Base-by-base conservation (phyloP, 2,888 invertebrate species). In the Anthrax anthrax region DNA sequence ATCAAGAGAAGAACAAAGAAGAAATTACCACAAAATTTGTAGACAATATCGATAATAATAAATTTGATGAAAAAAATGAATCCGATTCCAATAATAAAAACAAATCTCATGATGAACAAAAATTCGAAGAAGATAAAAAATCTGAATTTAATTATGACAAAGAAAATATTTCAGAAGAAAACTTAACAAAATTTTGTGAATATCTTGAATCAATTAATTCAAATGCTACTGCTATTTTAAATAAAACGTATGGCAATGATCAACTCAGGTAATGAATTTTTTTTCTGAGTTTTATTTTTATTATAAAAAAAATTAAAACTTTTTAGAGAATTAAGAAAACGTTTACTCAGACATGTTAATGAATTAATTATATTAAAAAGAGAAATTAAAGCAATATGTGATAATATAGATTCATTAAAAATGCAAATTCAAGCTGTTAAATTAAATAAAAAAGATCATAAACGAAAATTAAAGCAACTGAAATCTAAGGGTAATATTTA, bases 341-440 rank as follows among this genome's bases (percentile, higher is more conserved):
- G 43, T 18, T 18, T 51, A n/a, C 43, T 46, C 17, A 44, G 42
- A 12, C 27, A 38, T 18, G 48, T 52, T 2, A 48, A 56, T 32
- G 66, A 70, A 43, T 51, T 69, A 16, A 56, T 62, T 17, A 49
- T 49, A 44, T 51, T 64, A 27, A 55, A 64, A 43, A 51, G 46
- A 27, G 65, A 66, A 53, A 54, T 66, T 42, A 59, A 56, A 52
- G 57, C 58, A 16, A 55, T 60, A 5, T 41, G 57, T 6, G 44
- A 50, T 13, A 52, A 47, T 43, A 50, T 51, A 6, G 39, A 38
- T 27, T 43, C 51, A 5, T 42, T 50, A 16, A 48, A 44, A 17
- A 40, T 18, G 18, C 50, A 52, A 43, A 49, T 53, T 18, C 38
- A 39, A 13, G 51, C 51, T 5, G 50, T 51, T 37, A 38, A 47